Evolutionary conservation across 2,797 vertebrate genomes (phyloP).

Genomic region (Lithobates pipiens): DNA sequence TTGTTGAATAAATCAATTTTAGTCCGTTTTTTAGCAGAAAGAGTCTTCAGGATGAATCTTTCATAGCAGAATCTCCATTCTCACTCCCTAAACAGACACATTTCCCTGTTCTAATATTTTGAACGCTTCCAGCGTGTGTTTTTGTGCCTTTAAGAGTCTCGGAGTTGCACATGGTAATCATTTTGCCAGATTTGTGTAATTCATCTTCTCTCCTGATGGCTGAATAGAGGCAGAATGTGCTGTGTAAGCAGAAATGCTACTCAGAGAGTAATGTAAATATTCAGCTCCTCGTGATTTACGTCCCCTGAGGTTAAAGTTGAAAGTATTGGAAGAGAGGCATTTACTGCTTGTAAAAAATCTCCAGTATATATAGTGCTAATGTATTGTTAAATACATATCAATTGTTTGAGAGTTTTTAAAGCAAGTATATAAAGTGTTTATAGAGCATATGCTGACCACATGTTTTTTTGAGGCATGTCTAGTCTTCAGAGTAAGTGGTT

Average conservation of each 20-base stretch:
- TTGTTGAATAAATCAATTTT: too few relatives aligned
- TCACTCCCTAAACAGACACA: too few relatives aligned
- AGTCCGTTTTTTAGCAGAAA: too few relatives aligned
- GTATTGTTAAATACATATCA: background rate
- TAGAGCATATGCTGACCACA: too few relatives aligned
- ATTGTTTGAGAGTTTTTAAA: background rate
- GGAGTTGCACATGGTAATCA: constrained; percentile 55
- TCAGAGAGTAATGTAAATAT: constrained; percentile 49
- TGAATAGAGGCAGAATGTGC: constrained; percentile 55
- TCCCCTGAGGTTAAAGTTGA: constrained; percentile 65
- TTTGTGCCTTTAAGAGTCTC: constrained; percentile 10
- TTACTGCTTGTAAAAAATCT: background rate
- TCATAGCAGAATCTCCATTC: too few relatives aligned
- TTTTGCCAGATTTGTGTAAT: constrained; percentile 55
- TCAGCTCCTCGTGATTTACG: constrained; percentile 62
- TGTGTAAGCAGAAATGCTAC: constrained; percentile 47
- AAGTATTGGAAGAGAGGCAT: constrained; percentile 63
- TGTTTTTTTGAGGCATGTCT: too few relatives aligned
- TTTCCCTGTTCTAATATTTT: too few relatives aligned
- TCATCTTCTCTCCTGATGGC: constrained; percentile 44
- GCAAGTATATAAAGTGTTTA: background rate
- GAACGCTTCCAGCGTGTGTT: background rate
- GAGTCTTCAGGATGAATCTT: too few relatives aligned
- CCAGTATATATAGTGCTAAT: background rate
- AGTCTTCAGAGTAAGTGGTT: too few relatives aligned